phyloP scores from a whole-genome alignment of 2,113 vertebrate genomes.

The Actenoides hombroni region DNA sequence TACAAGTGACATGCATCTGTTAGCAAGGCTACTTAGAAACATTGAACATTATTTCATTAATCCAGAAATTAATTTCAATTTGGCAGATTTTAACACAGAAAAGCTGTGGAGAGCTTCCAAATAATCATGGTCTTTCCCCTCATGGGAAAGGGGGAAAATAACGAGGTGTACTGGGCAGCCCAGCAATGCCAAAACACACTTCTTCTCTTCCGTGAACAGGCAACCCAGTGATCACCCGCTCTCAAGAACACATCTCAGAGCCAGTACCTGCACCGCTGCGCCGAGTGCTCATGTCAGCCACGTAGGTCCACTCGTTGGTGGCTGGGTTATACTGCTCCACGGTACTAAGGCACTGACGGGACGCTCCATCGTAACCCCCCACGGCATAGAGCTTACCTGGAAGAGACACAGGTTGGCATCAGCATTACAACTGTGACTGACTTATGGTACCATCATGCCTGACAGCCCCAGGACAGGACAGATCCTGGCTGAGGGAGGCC shows the following conservation, averaged over 20 bases:
- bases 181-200: not conserved
- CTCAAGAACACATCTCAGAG: fast-evolving
- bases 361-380: conserved; percentile 92
- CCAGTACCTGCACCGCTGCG: conserved; percentile 92
- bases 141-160: fast-evolving
- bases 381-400: conserved; percentile 93
- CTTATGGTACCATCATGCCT: fast-evolving
- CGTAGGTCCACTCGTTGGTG: conserved; percentile 89
- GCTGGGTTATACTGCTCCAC: conserved; percentile 93
- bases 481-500: not conserved
- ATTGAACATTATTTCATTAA: not conserved
- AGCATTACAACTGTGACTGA: fast-evolving
- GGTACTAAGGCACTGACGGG: conserved; percentile 94
- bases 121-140: not conserved
- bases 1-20: not conserved
- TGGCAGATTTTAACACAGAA: not conserved
- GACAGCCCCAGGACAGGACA: not conserved
- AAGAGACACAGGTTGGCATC: not conserved
- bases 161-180: not conserved
- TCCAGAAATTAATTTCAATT: not conserved
- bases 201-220: fast-evolving
- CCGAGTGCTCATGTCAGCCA: conserved; percentile 95
- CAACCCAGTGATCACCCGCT: fast-evolving
- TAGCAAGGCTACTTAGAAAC: not conserved
- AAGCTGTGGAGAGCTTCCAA: not conserved